Evolutionary conservation across 2,113 vertebrate species (phyloP), one percentile per base, ranked within the genome.

Genomic region (Mobula birostris): DNA sequence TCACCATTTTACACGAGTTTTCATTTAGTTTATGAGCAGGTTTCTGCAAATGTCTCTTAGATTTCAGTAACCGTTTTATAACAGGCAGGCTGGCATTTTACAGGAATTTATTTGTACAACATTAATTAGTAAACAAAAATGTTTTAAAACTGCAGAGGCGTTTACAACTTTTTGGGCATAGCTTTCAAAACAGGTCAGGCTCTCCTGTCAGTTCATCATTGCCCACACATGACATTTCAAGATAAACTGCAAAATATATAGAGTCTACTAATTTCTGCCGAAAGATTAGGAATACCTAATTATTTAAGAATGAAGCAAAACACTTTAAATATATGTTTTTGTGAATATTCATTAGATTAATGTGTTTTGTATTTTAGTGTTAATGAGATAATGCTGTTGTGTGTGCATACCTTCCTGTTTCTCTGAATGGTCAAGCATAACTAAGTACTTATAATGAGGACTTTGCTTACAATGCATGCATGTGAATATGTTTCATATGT

Each of bases 221-320:
- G 68, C 91, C 21, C 36, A 93, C 91, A 93, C 40, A 48, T 92
- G 88, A 92, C 88, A 92, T 92, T 92, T 92, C 66, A 36, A 32
- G 88, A 70, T 72, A 70, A 40, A 27, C n/a, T 72, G 63, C 66
- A 72, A 63, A 21, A 40, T 72, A 93, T 40, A 29, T 93, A 76
- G 17, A 56, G 40, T 11, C 76, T 74, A 74, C 56, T 76, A 87
- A 93, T 36, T 72, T 90, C 85, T 90, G 36, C 36, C 29, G 70
- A 74, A 56, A 61, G 91, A 29, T 74, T 40, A 93, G 21, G 24
- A 93, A 72, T 93, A 74, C 74, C 24, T 48, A 72, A 93, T 48
- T 74, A 93, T 93, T 72, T 7, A 74, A 27, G 24, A 24, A 56
- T 74, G 17, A 93, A 93, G 19, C n/a, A 14, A 5, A 93, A 93